These are phyloP conservation scores for Pseudomyrmex flavicornis DNA, from an alignment of 1,140 invertebrate genomes.

Conservation along the genomic window DNA sequence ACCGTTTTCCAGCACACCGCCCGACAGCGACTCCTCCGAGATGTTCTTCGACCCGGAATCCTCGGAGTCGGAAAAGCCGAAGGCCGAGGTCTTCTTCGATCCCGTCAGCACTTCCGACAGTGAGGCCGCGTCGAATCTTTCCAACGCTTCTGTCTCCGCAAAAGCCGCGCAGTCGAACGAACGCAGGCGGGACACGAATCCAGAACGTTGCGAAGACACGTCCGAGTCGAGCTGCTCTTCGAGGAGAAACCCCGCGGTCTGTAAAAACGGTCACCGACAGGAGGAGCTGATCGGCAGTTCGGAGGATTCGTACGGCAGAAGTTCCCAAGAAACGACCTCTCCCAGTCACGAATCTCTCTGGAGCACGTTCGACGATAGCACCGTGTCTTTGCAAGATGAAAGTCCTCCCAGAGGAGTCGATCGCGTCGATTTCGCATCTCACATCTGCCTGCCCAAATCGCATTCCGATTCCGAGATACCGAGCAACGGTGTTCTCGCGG, in stretches of 20 bases:
- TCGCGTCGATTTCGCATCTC: background rate
- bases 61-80: conserved; percentile 78
- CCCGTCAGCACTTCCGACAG: conserved; percentile 75
- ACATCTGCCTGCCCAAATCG: conserved; percentile 70
- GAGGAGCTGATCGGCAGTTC: conserved; percentile 59
- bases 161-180: background rate
- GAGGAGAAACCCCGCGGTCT: conserved; percentile 22
- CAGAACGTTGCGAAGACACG: conserved; percentile 67
- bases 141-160: conserved; percentile 33
- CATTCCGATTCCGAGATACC: conserved; percentile 79
- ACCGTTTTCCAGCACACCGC: conserved; percentile 74
- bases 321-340: conserved; percentile 78
- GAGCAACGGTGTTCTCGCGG: background rate
- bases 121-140: conserved; percentile 61
- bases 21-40: conserved; percentile 84
- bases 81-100: conserved; percentile 76
- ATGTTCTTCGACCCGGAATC: conserved; percentile 86
- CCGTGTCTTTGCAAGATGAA: conserved; percentile 78
- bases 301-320: conserved; percentile 76
- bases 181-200: conserved; percentile 21
- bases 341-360: conserved; percentile 80
- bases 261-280: conserved; percentile 1
- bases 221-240: conserved; percentile 75
- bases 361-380: conserved; percentile 81
- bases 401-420: conserved; percentile 15